Percentiles rank a stretch among this genome's conserved stretches.
phyloP scores from a whole-genome alignment of 2,113 vertebrate species.

The Myodes glareolus region DNA sequence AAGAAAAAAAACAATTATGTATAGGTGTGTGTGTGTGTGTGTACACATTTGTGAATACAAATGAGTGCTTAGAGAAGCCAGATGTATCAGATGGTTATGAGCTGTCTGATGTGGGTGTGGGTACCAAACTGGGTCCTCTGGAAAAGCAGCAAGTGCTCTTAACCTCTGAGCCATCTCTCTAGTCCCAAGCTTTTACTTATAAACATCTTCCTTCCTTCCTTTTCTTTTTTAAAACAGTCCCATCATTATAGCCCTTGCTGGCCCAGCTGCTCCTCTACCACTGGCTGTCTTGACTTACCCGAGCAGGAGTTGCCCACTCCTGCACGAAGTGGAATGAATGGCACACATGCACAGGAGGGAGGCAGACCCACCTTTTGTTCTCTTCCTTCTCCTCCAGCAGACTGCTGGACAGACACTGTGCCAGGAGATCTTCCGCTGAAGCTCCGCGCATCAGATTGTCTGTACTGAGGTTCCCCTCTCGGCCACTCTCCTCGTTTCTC shows the following conservation, averaged over 20 bases:
- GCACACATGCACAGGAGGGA: background rate
- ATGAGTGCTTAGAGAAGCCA: too few relatives aligned
- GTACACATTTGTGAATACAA: background rate
- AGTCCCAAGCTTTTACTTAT: background rate
- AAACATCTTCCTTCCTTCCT: background rate
- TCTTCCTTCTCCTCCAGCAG: conserved; percentile 89
- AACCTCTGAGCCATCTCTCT: background rate
- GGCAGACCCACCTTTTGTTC: conserved; percentile 83
- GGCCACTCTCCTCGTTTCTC: background rate
- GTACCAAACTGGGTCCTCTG: too few relatives aligned
- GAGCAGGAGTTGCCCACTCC: background rate
- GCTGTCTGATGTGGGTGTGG: background rate
- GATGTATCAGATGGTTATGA: background rate
- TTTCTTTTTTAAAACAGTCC: background rate
- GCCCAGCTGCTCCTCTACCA: background rate
- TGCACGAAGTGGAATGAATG: background rate
- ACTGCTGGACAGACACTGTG: conserved; percentile 85
- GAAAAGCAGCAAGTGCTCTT: background rate
- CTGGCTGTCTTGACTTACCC: background rate
- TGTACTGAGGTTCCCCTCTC: background rate
- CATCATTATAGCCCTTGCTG: background rate
- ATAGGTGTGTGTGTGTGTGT: background rate
- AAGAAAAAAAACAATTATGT: background rate
- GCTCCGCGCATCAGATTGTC: conserved; percentile 79
- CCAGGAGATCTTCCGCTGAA: conserved; percentile 85